A percentile compares a stretch with the other conserved stretches of the same genome.
Conservation (phyloP, 1,140 invertebrate genomes). For the Oedothorax gibbosus region DNA sequence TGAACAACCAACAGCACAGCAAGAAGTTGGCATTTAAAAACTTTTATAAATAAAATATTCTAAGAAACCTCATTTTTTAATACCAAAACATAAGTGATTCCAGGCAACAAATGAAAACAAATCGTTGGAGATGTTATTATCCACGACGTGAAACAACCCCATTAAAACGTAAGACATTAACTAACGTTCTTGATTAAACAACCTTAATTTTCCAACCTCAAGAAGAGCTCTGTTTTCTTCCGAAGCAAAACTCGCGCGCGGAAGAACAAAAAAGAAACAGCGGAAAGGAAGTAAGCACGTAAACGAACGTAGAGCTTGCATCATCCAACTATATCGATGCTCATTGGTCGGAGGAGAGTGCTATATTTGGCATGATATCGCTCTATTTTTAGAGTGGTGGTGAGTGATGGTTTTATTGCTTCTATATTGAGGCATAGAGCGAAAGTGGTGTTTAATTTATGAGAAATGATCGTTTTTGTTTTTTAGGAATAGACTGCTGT, state of each 20-base stretch:
- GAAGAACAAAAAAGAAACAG: neutral
- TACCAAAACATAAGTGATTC: too few relatives aligned
- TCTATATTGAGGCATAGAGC: neutral
- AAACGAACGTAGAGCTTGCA: neutral
- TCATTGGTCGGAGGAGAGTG: neutral
- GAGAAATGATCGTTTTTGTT: neutral
- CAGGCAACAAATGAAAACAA: too few relatives aligned
- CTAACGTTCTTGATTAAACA: too few relatives aligned
- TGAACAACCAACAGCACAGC: too few relatives aligned
- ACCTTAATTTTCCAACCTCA: too few relatives aligned
- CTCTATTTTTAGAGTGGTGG: constrained; percentile 17
- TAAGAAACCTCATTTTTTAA: too few relatives aligned
- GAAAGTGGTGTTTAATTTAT: neutral
- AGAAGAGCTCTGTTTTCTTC: neutral
- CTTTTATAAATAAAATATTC: too few relatives aligned
- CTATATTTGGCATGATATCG: constrained; percentile 29
- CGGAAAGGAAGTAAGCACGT: neutral
- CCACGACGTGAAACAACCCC: too few relatives aligned
- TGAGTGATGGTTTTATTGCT: neutral
- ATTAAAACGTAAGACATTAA: too few relatives aligned
- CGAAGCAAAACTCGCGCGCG: neutral
- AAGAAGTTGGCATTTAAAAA: too few relatives aligned
- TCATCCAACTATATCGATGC: neutral
- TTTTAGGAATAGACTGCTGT: neutral
- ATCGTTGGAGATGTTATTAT: too few relatives aligned